Base-by-base conservation (phyloP, 2,113 vertebrate genomes). In the Sinocyclocheilus anshuiensis region DNA sequence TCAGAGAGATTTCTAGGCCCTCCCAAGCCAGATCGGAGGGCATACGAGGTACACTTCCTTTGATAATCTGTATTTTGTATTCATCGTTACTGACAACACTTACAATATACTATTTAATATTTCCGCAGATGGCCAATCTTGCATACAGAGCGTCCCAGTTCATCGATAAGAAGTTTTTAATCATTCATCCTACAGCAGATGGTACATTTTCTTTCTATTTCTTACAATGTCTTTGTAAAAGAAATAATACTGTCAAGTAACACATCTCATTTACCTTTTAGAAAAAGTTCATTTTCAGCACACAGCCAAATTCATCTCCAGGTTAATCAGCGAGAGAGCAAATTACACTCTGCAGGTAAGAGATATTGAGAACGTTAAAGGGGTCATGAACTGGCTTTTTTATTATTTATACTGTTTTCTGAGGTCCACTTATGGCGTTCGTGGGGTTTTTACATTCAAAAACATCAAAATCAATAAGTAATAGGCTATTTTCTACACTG, bases 211-310 rank as follows among this genome's bases (percentile, higher is more conserved):
- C 48, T 39, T 81, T 88, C 39, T 6, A 59, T 6, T 48, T 18
- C 4, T 24, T 15, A 2, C 6, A 12, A 0, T 10, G 26, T 77
- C 24, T 18, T 24, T 42, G 24, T 20, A 5, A 72, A 36, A 10
- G 2, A 36, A 22, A 22, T 10, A 71, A 71, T 22, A 20, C 16
- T 33, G 6, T 22, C 11, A 53, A 71, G 18, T 82, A 7, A 82
- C n/a, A 29, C 29, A 74, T 45, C 69, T 61, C 0, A 69, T 89
- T 26, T 84, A 7, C 83, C 72, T 16, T 89, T 89, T 94, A 99
- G 98, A 99, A 93, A 99, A 99, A 92, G 96, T 99, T 89, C 98
- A 99, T 91, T 99, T 99, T 93, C 98, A 99, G 90, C 98, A 99
- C 81, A 97, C 97, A 4, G 97, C 97, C 0, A 98, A 98, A 86